Evolutionary conservation across 2,888 invertebrate genomes (phyloP).

Genomic region (Agrypnus murinus): DNA sequence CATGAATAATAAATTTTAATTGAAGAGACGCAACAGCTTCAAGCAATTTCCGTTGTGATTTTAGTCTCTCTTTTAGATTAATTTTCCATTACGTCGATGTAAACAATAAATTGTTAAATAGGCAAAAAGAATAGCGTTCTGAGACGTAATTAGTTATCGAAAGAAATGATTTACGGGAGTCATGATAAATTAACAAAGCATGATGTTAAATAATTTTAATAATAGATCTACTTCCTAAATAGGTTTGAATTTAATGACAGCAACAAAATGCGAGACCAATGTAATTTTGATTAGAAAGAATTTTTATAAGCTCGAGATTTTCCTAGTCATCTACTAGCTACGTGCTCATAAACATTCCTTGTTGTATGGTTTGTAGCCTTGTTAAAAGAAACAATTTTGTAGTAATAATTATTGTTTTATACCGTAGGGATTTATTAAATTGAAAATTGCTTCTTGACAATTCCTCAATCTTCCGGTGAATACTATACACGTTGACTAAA

Average conservation of each 20-base stretch:
- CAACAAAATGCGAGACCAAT: neutral
- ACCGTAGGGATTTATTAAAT: too few species aligned
- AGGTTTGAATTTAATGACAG: constrained; percentile 15
- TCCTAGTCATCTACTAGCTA: constrained; percentile 21
- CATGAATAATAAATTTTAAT: constrained; percentile 26
- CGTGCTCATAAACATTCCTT: too few species aligned
- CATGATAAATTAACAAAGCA: constrained; percentile 14
- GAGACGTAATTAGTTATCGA: too few species aligned
- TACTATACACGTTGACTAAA: too few species aligned
- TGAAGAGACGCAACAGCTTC: constrained; percentile 8
- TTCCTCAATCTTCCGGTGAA: too few species aligned
- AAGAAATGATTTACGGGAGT: neutral
- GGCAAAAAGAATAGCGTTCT: too few species aligned
- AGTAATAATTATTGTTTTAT: too few species aligned
- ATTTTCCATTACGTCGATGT: too few species aligned
- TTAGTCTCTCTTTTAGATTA: neutral
- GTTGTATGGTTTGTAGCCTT: too few species aligned
- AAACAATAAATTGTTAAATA: too few species aligned
- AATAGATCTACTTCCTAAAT: constrained; percentile 25
- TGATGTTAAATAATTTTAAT: constrained; percentile 19
- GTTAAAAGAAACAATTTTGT: too few species aligned
- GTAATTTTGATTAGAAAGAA: constrained; percentile 14
- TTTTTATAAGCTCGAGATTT: neutral
- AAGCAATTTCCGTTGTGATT: constrained; percentile 11
- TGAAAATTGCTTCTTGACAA: too few species aligned